These are phyloP conservation scores for Liodrosophila aerea DNA, from an alignment of 2,888 invertebrate species.

Conservation along the genomic window DNA sequence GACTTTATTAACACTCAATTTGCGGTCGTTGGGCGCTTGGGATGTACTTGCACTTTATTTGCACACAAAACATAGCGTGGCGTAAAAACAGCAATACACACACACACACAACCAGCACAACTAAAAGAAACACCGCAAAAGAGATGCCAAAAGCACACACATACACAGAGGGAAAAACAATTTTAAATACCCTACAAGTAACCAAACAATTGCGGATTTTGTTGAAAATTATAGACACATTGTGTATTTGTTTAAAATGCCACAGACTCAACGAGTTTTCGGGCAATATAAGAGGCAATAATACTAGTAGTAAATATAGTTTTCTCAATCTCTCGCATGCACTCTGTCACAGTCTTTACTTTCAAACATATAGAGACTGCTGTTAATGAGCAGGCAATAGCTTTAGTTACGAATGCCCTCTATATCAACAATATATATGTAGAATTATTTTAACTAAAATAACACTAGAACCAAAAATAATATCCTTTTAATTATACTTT, in stretches of 20 bases:
- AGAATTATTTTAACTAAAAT: no score
- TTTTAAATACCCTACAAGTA: slow-evolving; percentile 50
- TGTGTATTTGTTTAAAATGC: slow-evolving; percentile 65
- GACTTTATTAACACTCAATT: slow-evolving; percentile 78
- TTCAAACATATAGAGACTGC: no score
- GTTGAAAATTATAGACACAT: slow-evolving; percentile 62
- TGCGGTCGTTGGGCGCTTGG: slow-evolving; percentile 59
- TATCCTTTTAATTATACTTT: no score
- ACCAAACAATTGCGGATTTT: slow-evolving; percentile 40
- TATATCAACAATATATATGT: no score
- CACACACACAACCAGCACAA: slow-evolving; percentile 7
- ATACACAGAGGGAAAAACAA: slow-evolving; percentile 21
- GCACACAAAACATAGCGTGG: slow-evolving; percentile 59
- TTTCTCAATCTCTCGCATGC: no score
- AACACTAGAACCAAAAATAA: no score
- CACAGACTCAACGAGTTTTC: no score
- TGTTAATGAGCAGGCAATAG: no score
- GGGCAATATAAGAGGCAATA: no score
- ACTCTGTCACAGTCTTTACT: no score
- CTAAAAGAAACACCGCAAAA: slow-evolving; percentile 9
- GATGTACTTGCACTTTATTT: slow-evolving; percentile 65
- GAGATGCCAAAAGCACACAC: not conserved
- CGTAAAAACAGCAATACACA: slow-evolving; percentile 43
- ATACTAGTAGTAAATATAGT: no score
- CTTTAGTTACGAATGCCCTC: no score